These are phyloP conservation scores for Chlorops oryzae DNA, from an alignment of 1,140 invertebrate genomes.

Conservation along the genomic window DNA sequence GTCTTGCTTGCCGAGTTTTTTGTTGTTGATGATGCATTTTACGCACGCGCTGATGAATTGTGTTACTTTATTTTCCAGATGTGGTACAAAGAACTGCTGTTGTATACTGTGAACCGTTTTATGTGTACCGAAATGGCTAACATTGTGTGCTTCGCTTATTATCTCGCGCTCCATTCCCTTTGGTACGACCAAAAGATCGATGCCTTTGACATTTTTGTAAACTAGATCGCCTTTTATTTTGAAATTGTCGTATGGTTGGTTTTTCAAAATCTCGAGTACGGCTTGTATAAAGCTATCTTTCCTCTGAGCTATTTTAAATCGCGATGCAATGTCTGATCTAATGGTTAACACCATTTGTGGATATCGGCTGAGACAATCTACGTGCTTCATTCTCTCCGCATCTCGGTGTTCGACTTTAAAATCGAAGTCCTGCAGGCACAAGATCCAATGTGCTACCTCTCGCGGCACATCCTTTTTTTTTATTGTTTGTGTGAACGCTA, in stretches of 20 bases:
- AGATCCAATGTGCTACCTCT: conserved; percentile 9
- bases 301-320: not conserved
- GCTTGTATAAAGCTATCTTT: not conserved
- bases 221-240: not conserved
- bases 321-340: not conserved
- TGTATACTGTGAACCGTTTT: not conserved
- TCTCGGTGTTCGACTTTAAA: not conserved
- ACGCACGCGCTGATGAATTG: conserved; percentile 20
- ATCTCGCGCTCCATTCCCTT: not conserved
- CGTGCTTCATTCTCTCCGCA: conserved; percentile 31
- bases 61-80: conserved; percentile 24
- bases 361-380: conserved; percentile 44
- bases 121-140: not conserved
- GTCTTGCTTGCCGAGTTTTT: not conserved
- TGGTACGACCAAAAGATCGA: not conserved
- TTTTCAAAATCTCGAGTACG: not conserved
- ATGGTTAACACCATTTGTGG: conserved; percentile 18
- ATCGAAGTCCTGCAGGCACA: conserved; percentile 6
- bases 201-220: not conserved
- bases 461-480: conserved; percentile 23
- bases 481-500: conserved; percentile 32
- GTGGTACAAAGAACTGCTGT: not conserved
- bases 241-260: not conserved
- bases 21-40: not conserved
- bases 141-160: not conserved